Evolutionary conservation across 1,140 invertebrate species (phyloP).

Genomic region (Zaprionus vittiger): DNA sequence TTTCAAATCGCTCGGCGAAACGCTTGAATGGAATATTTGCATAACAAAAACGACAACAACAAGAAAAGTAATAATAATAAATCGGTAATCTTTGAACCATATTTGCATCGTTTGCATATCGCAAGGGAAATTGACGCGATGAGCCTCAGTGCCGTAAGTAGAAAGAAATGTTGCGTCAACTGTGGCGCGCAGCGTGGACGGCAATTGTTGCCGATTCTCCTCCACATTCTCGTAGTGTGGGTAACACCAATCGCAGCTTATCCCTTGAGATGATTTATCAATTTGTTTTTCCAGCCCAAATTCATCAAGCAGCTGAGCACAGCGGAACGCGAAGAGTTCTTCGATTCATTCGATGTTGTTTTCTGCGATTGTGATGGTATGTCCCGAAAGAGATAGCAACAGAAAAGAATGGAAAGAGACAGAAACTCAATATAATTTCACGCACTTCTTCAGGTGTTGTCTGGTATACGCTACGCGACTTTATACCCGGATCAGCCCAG

Average conservation of each 20-base stretch:
- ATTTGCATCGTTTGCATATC: conserved; percentile 20
- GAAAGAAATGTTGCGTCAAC: conserved; percentile 24
- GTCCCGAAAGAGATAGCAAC: background rate
- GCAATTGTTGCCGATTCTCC: background rate
- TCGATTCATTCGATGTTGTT: conserved; percentile 84
- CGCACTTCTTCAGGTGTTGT: conserved; percentile 86
- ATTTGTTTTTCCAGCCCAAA: conserved; percentile 28
- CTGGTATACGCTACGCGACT: conserved; percentile 85
- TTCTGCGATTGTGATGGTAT: conserved; percentile 85
- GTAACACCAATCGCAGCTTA: conserved; percentile 4
- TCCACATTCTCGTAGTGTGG: background rate
- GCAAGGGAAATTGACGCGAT: background rate
- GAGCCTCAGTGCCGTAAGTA: conserved; percentile 31
- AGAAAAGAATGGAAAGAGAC: background rate
- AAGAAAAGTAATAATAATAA: conserved; percentile 12
- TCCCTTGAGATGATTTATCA: background rate
- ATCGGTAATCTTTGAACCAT: conserved; percentile 30
- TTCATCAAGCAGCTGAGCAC: conserved; percentile 55
- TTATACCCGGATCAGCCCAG: conserved; percentile 85
- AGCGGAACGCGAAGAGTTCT: conserved; percentile 71
- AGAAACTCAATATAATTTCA: background rate
- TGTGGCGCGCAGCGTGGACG: conserved; percentile 21
- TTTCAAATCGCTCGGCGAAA: conserved; percentile 13
- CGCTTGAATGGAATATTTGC: conserved; percentile 39
- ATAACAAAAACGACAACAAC: conserved; percentile 6